phyloP scores from a whole-genome alignment of 2,113 vertebrate species.

The Typhlomys cinereus region DNA sequence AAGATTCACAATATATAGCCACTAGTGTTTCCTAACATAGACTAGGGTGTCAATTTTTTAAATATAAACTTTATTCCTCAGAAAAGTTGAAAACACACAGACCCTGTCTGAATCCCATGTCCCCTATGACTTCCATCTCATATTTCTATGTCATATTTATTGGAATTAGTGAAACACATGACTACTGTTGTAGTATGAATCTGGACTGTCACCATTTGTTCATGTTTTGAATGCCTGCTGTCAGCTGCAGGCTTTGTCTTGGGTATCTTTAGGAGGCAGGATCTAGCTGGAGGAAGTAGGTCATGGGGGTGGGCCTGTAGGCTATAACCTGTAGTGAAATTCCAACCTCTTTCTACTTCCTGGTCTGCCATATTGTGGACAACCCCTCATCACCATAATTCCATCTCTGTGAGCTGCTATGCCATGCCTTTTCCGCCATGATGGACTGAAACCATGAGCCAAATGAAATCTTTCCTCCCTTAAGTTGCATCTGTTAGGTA shows the following conservation, averaged over 20 bases:
- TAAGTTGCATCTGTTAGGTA: not conserved
- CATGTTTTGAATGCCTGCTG: not conserved
- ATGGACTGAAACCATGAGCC: not conserved
- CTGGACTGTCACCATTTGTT: not conserved
- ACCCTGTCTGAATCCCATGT: not conserved
- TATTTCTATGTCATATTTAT: not conserved
- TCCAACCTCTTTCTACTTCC: not conserved
- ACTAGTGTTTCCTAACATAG: not conserved
- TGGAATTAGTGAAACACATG: not conserved
- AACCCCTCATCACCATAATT: not conserved
- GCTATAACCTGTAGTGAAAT: not conserved
- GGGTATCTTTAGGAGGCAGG: not conserved
- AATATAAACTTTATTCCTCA: not conserved
- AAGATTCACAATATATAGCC: not conserved
- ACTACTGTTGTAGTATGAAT: not conserved
- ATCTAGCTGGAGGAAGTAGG: not conserved
- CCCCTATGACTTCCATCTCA: not conserved
- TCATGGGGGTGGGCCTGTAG: not conserved
- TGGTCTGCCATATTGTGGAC: not conserved
- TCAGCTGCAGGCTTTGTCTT: not conserved
- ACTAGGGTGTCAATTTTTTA: not conserved
- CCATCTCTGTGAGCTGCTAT: too few species aligned
- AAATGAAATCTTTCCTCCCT: not conserved
- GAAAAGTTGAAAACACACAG: not conserved
- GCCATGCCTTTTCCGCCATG: not conserved